Evolutionary conservation across 2,113 vertebrate genomes (phyloP).

Genomic region (Ammodytes dubius): DNA sequence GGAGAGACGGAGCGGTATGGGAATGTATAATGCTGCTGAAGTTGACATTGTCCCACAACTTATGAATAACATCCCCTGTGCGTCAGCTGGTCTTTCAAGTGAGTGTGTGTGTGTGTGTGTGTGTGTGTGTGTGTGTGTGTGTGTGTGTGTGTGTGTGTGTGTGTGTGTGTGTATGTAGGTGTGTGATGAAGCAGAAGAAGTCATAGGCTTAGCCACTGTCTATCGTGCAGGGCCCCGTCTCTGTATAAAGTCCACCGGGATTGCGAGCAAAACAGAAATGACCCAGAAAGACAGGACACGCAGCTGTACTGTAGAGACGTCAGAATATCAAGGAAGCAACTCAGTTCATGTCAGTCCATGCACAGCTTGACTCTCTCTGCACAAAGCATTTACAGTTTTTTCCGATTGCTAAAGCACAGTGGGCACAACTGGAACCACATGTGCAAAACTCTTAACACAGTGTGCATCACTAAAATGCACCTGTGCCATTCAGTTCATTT

Average conservation of each 20-base stretch:
- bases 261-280: constrained; percentile 69
- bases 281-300: constrained; percentile 80
- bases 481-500: no score
- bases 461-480: no score
- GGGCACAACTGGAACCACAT: no score
- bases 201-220: constrained; percentile 67
- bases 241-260: constrained; percentile 67
- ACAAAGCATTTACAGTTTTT: constrained; percentile 36
- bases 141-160: constrained; percentile 40
- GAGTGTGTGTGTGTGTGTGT: constrained; percentile 30
- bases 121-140: constrained; percentile 16
- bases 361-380: constrained; percentile 55
- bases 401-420: no score
- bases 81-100: constrained; percentile 66
- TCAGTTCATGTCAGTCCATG: constrained; percentile 46
- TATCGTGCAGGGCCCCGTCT: constrained; percentile 60
- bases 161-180: constrained; percentile 40
- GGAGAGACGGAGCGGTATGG: constrained; percentile 23
- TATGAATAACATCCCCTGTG: constrained; percentile 71
- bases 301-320: constrained; percentile 72
- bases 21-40: constrained; percentile 56
- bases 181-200: constrained; percentile 69
- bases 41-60: constrained; percentile 76
- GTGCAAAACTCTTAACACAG: no score
- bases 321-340: constrained; percentile 65